Base-by-base conservation (phyloP, 2,797 vertebrate species). In the Notolepis coatsorum region DNA sequence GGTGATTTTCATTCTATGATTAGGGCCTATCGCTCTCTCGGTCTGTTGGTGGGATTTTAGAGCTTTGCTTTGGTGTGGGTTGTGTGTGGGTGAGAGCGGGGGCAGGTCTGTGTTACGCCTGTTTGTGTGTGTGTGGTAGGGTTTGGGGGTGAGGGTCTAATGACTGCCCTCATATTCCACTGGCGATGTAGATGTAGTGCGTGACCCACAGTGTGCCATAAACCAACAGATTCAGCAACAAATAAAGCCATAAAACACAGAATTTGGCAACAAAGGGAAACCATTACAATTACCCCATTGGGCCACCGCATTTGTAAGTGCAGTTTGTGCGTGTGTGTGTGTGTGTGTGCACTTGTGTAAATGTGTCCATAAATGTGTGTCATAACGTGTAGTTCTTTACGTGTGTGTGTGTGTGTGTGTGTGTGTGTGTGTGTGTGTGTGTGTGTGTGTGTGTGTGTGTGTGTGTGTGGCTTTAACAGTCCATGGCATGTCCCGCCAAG, bases 181-280 rank as follows among this genome's bases (percentile, higher is more conserved):
- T 69, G 64, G 61, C 73, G 68, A 61, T 83, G 81, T 76, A 79
- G 72, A 82, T 69, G 52, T 43, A 57, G 72, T 73, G 62, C 56
- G 47, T 81, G 82, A 87, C 74, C 79, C 33, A 6, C 47, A 60
- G 61, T n/a, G 48, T 37, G 27, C 65, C 60, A 65, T 89, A 83
- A 87, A 90, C 57, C 79, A 42, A 74, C 71, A 71, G 65, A 76
- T 65, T 57, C 62, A 82, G 69, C 73, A 88, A 79, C 71, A 79
- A 84, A 79, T 57, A 53, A 77, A 86, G 83, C 84, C 80, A 72
- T 86, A 68, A 89, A 88, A 82, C 64, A 75, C 65, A 52, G 68
- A 65, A 24, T 61, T 58, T 83, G 88, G 82, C 81, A 88, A 80
- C 67, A 49, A 3, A 72, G 21, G 18, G 61, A 81, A 84, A 80